Conservation (phyloP, 2,113 vertebrate genomes). For the Mixornis gularis region DNA sequence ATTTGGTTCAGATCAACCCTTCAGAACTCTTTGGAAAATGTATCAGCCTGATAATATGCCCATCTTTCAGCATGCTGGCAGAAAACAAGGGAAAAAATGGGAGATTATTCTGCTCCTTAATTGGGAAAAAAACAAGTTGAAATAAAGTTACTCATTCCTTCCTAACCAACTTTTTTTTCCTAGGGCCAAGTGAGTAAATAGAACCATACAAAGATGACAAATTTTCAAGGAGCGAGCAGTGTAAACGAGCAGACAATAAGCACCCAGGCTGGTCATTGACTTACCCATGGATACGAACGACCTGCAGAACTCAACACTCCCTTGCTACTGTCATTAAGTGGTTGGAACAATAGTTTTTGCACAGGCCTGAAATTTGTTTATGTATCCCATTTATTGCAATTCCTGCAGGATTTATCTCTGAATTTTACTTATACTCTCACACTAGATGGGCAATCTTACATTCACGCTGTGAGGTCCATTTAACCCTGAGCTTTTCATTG, state of each 20-base stretch:
- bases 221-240: background rate
- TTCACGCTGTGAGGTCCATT: background rate
- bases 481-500: background rate
- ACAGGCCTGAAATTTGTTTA: background rate
- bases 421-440: background rate
- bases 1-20: conserved; percentile 35
- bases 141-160: background rate
- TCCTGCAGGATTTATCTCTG: background rate
- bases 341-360: background rate
- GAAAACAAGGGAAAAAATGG: background rate
- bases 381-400: background rate
- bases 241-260: background rate
- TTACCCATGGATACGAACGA: fast-evolving
- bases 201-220: background rate
- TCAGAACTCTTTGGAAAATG: conserved; percentile 10
- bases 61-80: conserved; percentile 4
- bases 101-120: background rate
- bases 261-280: background rate
- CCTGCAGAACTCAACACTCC: background rate
- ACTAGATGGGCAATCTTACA: background rate
- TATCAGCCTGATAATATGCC: conserved; percentile 15
- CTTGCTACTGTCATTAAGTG: background rate
- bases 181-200: background rate
- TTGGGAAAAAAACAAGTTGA: background rate
- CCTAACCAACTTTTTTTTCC: background rate